phyloP scores from a whole-genome alignment of 2,797 vertebrate species.

The Sebastolobus altivelis region DNA sequence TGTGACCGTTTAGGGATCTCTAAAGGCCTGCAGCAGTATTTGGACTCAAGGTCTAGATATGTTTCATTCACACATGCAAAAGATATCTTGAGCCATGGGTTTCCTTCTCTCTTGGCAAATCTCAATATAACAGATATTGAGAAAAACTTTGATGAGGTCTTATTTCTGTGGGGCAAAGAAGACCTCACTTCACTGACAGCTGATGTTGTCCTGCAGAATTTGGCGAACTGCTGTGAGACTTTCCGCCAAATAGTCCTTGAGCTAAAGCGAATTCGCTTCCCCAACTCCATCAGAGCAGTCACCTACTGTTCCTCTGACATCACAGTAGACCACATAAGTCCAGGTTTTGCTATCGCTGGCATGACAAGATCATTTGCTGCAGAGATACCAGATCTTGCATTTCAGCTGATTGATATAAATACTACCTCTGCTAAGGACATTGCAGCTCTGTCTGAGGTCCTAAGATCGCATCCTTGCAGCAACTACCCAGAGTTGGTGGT shows the following conservation, averaged over 20 bases:
- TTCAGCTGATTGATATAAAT: conserved; percentile 83
- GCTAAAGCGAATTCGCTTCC: conserved; percentile 76
- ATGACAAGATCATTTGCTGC: conserved; percentile 87
- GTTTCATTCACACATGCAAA: conserved; percentile 56
- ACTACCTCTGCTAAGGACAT: conserved; percentile 79
- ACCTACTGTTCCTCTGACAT: conserved; percentile 85
- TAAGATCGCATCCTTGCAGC: conserved; percentile 77
- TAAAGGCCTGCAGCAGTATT: conserved; percentile 76
- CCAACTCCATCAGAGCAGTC: conserved; percentile 82
- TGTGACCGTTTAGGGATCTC: conserved; percentile 85
- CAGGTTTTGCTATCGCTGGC: conserved; percentile 87
- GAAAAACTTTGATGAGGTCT: conserved; percentile 82
- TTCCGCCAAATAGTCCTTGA: conserved; percentile 85
- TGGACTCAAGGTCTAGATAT: conserved; percentile 75
- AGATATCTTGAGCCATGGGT: conserved; percentile 64
- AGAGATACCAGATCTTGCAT: conserved; percentile 80
- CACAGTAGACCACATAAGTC: conserved; percentile 84
- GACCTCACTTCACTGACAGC: conserved; percentile 74
- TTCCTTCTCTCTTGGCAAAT: conserved; percentile 66
- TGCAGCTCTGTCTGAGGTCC: conserved; percentile 78
- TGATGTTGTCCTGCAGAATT: conserved; percentile 72
- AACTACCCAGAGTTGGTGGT: conserved; percentile 87
- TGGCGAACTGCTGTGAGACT: conserved; percentile 86
- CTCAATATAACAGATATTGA: conserved; percentile 71
- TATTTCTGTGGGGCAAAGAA: conserved; percentile 89